These are phyloP conservation scores for Eublepharis macularius DNA, from an alignment of 2,113 vertebrate genomes.

Conservation along the genomic window DNA sequence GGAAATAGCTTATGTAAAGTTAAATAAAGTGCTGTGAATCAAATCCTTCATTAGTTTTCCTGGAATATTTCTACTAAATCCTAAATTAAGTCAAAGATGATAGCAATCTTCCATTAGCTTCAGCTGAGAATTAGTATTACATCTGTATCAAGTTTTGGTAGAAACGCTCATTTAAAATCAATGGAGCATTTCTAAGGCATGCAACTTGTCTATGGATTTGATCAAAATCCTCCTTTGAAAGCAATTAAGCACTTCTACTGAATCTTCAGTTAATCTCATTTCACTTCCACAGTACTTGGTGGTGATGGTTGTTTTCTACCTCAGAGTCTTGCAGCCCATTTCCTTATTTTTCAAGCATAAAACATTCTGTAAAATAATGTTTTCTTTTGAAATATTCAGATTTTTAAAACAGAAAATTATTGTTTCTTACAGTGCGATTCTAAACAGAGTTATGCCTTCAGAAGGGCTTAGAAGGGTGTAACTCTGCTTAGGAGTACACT, in stretches of 20 bases:
- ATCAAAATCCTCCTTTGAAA: constrained; percentile 28
- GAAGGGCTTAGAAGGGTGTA: no score
- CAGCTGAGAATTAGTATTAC: constrained; percentile 9
- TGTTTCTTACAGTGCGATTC: background rate
- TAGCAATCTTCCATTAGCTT: constrained; percentile 18
- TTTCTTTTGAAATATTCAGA: background rate
- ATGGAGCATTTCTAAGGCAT: constrained; percentile 36
- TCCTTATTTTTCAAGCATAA: background rate
- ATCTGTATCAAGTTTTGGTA: constrained; percentile 21
- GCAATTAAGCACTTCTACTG: background rate
- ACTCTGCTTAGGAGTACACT: no score
- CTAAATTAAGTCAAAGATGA: constrained; percentile 15
- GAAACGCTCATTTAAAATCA: constrained; percentile 37
- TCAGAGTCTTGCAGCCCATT: background rate
- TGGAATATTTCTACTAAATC: constrained; percentile 23
- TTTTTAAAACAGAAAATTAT: background rate
- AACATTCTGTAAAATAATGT: background rate
- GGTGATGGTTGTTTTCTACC: background rate
- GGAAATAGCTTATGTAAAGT: no score
- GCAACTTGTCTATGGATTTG: constrained; percentile 19
- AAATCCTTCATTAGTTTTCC: constrained; percentile 15
- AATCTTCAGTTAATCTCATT: constrained; percentile 18
- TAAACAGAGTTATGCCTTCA: no score
- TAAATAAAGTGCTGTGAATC: background rate
- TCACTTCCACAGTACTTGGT: background rate